phyloP scores from a whole-genome alignment of 2,888 invertebrate species.

The Calameuta idolon region DNA sequence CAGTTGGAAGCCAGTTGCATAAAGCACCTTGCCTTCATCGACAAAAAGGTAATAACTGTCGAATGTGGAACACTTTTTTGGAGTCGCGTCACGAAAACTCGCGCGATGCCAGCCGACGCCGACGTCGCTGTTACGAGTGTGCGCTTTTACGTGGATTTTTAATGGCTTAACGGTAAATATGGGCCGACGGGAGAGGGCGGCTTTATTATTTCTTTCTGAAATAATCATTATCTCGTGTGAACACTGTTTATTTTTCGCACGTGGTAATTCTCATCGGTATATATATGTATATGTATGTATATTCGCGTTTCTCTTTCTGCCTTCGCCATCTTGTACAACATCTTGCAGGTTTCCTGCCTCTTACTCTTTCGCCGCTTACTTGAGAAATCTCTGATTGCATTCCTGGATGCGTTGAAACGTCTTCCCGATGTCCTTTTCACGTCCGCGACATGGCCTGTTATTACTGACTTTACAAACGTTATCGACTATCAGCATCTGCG shows the following conservation, averaged over 20 bases:
- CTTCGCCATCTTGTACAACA: neutral
- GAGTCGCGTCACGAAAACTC: constrained; percentile 5
- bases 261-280: constrained; percentile 10
- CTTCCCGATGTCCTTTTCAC: neutral
- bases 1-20: neutral
- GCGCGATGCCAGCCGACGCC: constrained; percentile 11
- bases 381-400: neutral
- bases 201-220: neutral
- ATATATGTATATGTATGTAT: neutral
- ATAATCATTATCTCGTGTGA: constrained; percentile 22
- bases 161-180: constrained; percentile 31
- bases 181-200: constrained; percentile 15
- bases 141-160: constrained; percentile 27
- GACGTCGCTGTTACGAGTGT: constrained; percentile 14
- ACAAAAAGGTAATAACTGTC: constrained; percentile 23
- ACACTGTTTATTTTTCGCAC: constrained; percentile 35
- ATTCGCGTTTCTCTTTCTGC: constrained; percentile 1
- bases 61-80: constrained; percentile 34
- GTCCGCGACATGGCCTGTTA: neutral
- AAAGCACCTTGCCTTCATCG: constrained; percentile 8
- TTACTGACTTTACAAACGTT: neutral
- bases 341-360: neutral
- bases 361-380: neutral
- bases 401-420: neutral
- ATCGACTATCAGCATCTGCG: neutral